A percentile compares a stretch with the other conserved stretches of the same genome.
These are phyloP conservation scores for Atlantisia rogersi DNA, from an alignment of 2,113 vertebrate species.

Conservation along the genomic window DNA sequence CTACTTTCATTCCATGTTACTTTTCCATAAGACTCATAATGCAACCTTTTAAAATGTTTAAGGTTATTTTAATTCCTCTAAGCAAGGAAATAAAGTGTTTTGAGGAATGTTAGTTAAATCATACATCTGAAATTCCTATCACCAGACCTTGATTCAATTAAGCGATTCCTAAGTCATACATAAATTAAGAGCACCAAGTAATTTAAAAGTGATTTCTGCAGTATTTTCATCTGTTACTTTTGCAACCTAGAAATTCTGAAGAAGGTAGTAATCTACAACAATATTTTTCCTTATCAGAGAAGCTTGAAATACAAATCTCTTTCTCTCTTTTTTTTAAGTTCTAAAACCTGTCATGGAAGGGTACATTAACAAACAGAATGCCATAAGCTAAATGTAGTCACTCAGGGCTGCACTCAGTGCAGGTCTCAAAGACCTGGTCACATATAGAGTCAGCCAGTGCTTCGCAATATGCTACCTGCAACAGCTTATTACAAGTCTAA, in stretches of 20 bases:
- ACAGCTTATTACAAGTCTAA: background rate
- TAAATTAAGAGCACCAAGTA: background rate
- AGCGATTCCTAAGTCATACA: background rate
- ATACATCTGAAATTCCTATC: background rate
- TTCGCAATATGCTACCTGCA: background rate
- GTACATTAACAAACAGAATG: background rate
- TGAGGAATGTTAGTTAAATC: background rate
- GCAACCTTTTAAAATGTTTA: background rate
- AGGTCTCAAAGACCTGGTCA: background rate
- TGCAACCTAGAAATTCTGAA: background rate
- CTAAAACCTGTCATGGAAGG: rapidly evolving
- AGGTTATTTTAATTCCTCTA: background rate
- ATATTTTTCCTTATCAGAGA: background rate
- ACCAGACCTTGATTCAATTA: background rate
- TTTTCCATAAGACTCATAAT: background rate
- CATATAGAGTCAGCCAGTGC: background rate
- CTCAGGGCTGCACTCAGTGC: rapidly evolving
- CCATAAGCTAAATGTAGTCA: background rate
- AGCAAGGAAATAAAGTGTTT: background rate
- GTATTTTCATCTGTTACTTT: background rate
- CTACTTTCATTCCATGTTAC: background rate
- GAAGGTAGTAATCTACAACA: background rate
- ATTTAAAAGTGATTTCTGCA: background rate
- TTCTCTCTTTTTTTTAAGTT: background rate
- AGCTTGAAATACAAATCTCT: background rate